Base-by-base conservation (phyloP, 2,888 invertebrate species). In the Eilema griseolum region DNA sequence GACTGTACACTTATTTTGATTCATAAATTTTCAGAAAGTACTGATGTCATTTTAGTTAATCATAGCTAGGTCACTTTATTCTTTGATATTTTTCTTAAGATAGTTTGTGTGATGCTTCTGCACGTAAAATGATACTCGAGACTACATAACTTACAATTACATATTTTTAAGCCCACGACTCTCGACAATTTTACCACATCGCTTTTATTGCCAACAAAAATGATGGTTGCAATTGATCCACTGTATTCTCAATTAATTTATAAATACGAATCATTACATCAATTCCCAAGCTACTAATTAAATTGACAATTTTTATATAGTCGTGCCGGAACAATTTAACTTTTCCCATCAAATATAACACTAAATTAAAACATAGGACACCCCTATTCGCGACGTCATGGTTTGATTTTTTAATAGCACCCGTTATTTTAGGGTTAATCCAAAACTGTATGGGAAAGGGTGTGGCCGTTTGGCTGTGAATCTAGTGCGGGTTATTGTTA, bases 361-460 rank as follows among this genome's bases (percentile, higher is more conserved):
- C 80, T 83, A 85, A 90, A 93, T 93, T 91, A 91, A 92, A 92
- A 91, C 87, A 92, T 88, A 92, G 90, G 78, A 86, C 86, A 89
- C 94, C 93, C 94, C 91, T 92, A 93, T 94, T 83, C 78, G 61
- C 76, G 74, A 74, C 79, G 83, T 85, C 83, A 83, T 78, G 82
- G 86, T 85, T 86, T 87, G 84, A 85, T 85, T 88, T 88, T 88
- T 88, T 87, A 88, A 88, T 85, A 83, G 83, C 84, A 80, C 67
- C 78, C 76, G 74, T 68, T 78, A 78, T 83, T 83, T 86, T 86
- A 86, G 86, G 87, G 88, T 89, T 89, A 84, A 79, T 66, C 72
- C 74, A 60, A 82, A 78, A 82, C 75, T 78, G 71, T 78, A 78
- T 80, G 75, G 77, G 71, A 86, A 88, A 85, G 87, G 86, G 87